Evolutionary conservation across 1,140 invertebrate genomes (phyloP).

Genomic region (Ditylenchus dipsaci): DNA sequence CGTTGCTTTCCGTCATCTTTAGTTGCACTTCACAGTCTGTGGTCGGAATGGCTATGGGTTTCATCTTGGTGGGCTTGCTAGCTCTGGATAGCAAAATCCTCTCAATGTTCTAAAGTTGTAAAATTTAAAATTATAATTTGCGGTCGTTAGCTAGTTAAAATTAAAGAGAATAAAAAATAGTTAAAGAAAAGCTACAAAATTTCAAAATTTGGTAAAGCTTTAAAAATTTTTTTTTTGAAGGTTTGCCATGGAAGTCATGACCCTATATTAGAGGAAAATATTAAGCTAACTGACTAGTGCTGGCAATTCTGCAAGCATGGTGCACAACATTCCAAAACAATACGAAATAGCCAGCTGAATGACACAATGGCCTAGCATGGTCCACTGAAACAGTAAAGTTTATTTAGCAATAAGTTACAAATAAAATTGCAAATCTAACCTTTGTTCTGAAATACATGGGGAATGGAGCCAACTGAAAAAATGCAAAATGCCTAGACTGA

Average conservation of each 20-base stretch:
- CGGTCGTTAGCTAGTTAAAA: not conserved
- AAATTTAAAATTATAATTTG: not conserved
- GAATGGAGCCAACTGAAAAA: slow-evolving; percentile 40
- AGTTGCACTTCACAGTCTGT: slow-evolving; percentile 47
- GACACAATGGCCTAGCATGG: slow-evolving; percentile 48
- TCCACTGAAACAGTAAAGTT: slow-evolving; percentile 8
- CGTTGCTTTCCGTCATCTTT: slow-evolving; percentile 19
- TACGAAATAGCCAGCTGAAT: slow-evolving; percentile 53
- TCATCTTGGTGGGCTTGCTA: not conserved
- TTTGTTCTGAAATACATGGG: slow-evolving; percentile 40
- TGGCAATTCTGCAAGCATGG: slow-evolving; percentile 48
- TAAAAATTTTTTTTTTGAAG: too few relatives aligned
- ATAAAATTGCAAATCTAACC: not conserved
- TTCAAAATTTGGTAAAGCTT: too few relatives aligned
- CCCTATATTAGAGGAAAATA: too few relatives aligned
- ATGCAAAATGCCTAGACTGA: too few relatives aligned
- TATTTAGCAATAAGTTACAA: not conserved
- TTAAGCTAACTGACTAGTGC: slow-evolving; percentile 35
- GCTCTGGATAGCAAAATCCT: not conserved
- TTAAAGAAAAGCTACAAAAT: too few relatives aligned
- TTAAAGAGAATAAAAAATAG: too few relatives aligned
- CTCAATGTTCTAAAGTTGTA: slow-evolving; percentile 7
- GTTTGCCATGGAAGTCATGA: too few relatives aligned
- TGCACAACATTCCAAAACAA: slow-evolving; percentile 49
- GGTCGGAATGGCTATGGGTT: slow-evolving; percentile 10